These are phyloP conservation scores for Sapayoa aenigma DNA, from an alignment of 2,113 vertebrate species.

Conservation along the genomic window DNA sequence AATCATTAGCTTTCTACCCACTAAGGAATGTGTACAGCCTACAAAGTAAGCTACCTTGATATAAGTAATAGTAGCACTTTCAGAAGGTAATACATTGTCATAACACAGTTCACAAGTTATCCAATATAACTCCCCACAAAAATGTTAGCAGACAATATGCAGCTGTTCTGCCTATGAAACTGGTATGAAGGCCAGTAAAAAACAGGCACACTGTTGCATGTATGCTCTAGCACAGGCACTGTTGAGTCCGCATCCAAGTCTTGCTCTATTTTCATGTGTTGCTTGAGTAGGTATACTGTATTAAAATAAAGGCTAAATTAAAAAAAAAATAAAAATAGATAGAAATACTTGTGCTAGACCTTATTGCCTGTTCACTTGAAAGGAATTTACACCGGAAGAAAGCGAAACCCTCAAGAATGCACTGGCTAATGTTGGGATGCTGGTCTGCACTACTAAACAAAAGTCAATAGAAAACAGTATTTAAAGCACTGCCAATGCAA, in stretches of 20 bases:
- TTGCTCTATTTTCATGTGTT: not conserved
- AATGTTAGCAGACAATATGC: not conserved
- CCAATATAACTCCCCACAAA: not conserved
- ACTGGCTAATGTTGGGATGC: not conserved
- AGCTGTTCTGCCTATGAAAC: not conserved
- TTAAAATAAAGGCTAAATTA: not conserved
- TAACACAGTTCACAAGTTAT: not conserved
- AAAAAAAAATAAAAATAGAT: not conserved
- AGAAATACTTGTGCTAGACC: not conserved
- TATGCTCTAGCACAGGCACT: not conserved
- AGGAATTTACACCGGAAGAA: not conserved
- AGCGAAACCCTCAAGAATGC: not conserved
- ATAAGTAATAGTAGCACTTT: not conserved
- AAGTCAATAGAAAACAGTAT: rapidly evolving
- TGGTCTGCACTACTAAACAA: not conserved
- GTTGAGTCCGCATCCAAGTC: not conserved
- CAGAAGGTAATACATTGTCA: not conserved
- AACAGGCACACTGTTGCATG: not conserved
- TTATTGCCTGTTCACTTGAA: not conserved
- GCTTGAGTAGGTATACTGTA: not conserved
- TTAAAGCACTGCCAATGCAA: not conserved
- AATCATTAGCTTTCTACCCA: not conserved
- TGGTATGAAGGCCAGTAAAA: not conserved
- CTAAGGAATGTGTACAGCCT: not conserved
- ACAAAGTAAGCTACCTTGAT: not conserved